phyloP scores from a whole-genome alignment of 2,888 invertebrate species.

The Calameuta filiformis region DNA sequence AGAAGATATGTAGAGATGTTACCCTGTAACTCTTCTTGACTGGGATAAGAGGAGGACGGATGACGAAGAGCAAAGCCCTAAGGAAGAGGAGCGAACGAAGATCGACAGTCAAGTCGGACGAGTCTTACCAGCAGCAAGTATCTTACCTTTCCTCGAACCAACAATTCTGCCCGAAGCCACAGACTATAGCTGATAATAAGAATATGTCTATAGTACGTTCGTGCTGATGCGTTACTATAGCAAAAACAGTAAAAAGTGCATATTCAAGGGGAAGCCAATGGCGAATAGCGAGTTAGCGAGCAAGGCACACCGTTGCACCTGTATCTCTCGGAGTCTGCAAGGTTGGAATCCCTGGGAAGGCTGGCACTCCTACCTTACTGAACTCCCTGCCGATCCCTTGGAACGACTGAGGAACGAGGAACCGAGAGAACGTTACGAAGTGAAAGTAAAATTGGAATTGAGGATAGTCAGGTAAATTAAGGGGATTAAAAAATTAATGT shows the following conservation, averaged over 20 bases:
- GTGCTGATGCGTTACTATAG: constrained; percentile 21
- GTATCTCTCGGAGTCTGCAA: constrained; percentile 33
- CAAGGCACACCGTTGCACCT: constrained; percentile 47
- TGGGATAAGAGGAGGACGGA: constrained; percentile 11
- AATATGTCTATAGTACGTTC: constrained; percentile 20
- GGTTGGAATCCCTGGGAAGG: background rate
- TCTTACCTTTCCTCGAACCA: constrained; percentile 37
- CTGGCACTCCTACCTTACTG: constrained; percentile 51
- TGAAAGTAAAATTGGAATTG: no score
- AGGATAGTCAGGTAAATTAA: no score
- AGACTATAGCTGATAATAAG: background rate
- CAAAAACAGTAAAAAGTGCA: constrained; percentile 38
- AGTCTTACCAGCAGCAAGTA: background rate
- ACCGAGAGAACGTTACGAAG: background rate
- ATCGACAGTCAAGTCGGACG: background rate
- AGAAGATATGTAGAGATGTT: no score
- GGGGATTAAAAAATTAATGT: no score
- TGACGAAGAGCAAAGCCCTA: constrained; percentile 17
- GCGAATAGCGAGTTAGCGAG: constrained; percentile 27
- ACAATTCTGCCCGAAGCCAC: constrained; percentile 29
- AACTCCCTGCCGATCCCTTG: constrained; percentile 28
- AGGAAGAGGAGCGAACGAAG: constrained; percentile 1
- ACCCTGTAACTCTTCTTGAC: background rate
- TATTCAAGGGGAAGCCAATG: constrained; percentile 24
- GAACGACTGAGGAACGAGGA: no score